Evolutionary conservation across 2,797 vertebrate genomes (phyloP).

Genomic region (Tokudaia muenninki): DNA sequence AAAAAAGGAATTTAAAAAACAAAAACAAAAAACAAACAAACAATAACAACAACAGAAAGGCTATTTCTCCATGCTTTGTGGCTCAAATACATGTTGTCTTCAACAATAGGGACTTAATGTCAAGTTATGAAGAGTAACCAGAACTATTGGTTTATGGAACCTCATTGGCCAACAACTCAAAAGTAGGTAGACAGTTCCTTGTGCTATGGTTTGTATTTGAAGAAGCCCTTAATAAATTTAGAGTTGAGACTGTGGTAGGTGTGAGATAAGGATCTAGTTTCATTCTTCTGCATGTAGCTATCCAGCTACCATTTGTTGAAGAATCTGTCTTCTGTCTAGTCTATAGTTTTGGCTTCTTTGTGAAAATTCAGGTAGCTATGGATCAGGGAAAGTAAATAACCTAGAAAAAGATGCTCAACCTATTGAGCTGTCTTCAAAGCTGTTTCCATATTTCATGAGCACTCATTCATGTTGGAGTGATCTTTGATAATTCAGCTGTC

Average conservation of each 20-base stretch:
- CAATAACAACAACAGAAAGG: too few relatives aligned
- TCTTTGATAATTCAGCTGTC: neutral
- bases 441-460: neutral
- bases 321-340: neutral
- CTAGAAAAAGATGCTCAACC: neutral
- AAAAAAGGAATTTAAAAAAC: too few relatives aligned
- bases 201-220: neutral
- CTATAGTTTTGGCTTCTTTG: neutral
- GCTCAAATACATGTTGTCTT: neutral
- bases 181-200: neutral
- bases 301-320: neutral
- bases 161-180: neutral
- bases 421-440: neutral
- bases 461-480: neutral
- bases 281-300: too few relatives aligned
- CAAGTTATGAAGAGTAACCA: neutral
- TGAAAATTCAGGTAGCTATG: neutral
- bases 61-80: neutral
- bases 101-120: neutral
- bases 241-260: neutral
- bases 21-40: too few relatives aligned
- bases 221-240: neutral
- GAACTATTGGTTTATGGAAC: neutral
- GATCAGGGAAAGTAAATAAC: neutral
- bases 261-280: too few relatives aligned